Base-by-base conservation (phyloP, 2,797 vertebrate species). In the Discoglossus pictus region DNA sequence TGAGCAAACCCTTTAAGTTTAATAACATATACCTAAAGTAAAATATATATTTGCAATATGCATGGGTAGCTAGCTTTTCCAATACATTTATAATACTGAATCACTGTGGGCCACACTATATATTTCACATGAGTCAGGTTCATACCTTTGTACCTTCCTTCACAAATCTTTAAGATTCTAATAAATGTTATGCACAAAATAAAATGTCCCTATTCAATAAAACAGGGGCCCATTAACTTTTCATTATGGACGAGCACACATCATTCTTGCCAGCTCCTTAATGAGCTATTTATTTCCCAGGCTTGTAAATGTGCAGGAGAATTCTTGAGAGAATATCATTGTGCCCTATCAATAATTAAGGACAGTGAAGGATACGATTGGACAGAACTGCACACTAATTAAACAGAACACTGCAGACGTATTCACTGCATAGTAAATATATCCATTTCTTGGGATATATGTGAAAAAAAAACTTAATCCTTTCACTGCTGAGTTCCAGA, bases 201-300 rank as follows among this genome's bases (percentile, higher is more conserved):
- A 75, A 72, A 38, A 70, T 46, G 52, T 7, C 53, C 61, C 25
- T 65, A 38, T 73, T 60, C 47, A 65, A 65, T 68, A 65, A 46
- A 76, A 51, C 65, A 70, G 11, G 44, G 68, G 21, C 47, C 73
- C 34, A 4, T 80, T 68, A 77, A 73, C 47, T 52, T 74, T 73
- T 71, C 70, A 74, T 70, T 15, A 78, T 44, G 68, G 62, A 54
- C 50, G 54, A 65, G 48, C 77, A 74, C 61, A 46, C 16, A 34
- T 9, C 48, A 9, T 53, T 75, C 51, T 46, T 47, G 54, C 48
- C 47, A 52, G 40, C 62, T 77, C 62, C 54, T 39, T 61, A 61
- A 17, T 24, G 25, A 60, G 66, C 12, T 56, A 48, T 72, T 82
- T 71, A 68, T 67, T 71, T 53, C 40, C 0, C 27, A 58, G 52